phyloP scores from a whole-genome alignment of 2,113 vertebrate species.

The Ceuthmochares aereus region DNA sequence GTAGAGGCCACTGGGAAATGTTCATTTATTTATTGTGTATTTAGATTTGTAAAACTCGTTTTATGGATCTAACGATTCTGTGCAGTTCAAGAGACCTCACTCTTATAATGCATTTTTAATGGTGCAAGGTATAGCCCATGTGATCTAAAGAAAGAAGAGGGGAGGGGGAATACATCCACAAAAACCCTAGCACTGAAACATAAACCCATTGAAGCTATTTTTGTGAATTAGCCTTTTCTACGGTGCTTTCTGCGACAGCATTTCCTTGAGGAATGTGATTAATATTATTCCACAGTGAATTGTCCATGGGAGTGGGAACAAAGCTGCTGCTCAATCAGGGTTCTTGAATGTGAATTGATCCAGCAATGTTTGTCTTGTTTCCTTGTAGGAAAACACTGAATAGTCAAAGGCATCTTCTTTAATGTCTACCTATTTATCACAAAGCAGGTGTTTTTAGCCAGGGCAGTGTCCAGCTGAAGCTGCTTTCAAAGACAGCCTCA shows the following conservation, averaged over 20 bases:
- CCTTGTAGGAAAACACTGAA: neutral
- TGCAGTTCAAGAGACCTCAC: no score
- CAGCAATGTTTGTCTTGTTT: neutral
- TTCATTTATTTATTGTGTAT: neutral
- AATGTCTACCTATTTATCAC: neutral
- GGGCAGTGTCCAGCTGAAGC: neutral
- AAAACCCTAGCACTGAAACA: no score
- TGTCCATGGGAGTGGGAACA: neutral
- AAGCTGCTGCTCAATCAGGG: neutral
- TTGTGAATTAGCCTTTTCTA: no score
- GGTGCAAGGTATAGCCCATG: no score
- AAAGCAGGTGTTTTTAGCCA: neutral
- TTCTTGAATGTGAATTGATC: neutral
- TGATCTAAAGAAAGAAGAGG: no score
- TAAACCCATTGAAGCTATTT: no score
- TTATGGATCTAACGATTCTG: no score
- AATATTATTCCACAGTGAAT: no score
- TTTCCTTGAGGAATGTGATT: no score
- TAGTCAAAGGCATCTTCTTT: neutral
- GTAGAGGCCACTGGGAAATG: neutral
- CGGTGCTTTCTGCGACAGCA: no score
- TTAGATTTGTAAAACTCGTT: neutral
- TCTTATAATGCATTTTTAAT: no score
- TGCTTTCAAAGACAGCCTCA: neutral
- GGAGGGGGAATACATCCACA: no score